Evolutionary conservation across 2,113 vertebrate genomes (phyloP), one percentile per base, ranked within the genome.

Genomic region (Protomyctophum bolini): DNA sequence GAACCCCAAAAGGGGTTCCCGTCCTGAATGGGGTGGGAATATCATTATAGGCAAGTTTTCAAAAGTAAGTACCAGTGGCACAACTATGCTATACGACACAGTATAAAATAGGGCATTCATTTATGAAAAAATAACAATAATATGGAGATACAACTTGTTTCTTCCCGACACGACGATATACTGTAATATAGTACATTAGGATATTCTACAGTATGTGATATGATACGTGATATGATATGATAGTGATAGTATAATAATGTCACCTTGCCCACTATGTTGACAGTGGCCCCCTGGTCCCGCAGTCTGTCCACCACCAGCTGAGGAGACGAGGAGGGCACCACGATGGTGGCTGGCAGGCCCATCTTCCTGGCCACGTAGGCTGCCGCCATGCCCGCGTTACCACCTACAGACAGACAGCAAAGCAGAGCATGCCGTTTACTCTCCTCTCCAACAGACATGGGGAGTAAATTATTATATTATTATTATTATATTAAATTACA

Each of bases 301-400:
- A 95, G 86, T 61, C 84, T 92, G 61, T 92, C 82, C 61, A 90
- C 68, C 28, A 94, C 89, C 59, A 92, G 56, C 33, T 76, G 77
- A 8, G 92, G 89, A n/a, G 90, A 79, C 1, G 92, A 87, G 7
- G 87, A 87, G 1, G 94, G 93, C 14, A 95, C 73, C 3, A 94
- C 55, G 41, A 95, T 91, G 21, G 90, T 93, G 55, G 91, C 93
- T 2, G 93, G 87, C 3, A 93, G 52, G 5, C 85, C 72, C 71
- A 95, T 92, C 70, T 92, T 92, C 52, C 87, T 83, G 62, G 93
- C 92, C 8, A 62, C 88, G 10, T 92, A 94, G 15, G 91, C 92
- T 46, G 91, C 87, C 54, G 94, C 94, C 87, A 94, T 84, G 3
- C 93, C 94, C 28, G 94, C 94, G 50, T 94, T 95, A 6, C 94